Evolutionary conservation across 2,113 vertebrate genomes (phyloP).

Genomic region (Nycticorax nycticorax): DNA sequence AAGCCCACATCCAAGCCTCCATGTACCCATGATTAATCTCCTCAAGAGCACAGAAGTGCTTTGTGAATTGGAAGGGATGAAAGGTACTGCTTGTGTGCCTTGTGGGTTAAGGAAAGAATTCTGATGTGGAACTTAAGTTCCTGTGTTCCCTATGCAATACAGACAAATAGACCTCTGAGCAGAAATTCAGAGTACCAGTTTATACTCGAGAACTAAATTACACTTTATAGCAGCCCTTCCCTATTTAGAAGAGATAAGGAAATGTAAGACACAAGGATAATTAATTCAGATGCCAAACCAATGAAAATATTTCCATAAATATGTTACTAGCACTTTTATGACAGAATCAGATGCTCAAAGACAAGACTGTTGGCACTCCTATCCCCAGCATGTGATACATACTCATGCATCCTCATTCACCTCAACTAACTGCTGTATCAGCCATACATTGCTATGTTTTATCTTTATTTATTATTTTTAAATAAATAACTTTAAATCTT

Average conservation of each 20-base stretch:
- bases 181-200: neutral
- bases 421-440: neutral
- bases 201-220: neutral
- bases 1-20: neutral
- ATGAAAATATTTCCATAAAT: neutral
- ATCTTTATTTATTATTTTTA: neutral
- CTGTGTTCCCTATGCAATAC: neutral
- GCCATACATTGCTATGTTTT: neutral
- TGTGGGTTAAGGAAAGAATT: neutral
- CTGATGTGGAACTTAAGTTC: neutral
- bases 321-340: neutral
- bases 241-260: neutral
- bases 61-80: neutral
- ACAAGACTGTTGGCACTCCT: neutral
- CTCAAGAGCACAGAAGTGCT: neutral
- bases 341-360: neutral
- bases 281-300: neutral
- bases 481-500: neutral
- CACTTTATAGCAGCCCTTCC: neutral
- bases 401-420: neutral
- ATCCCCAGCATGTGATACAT: accelerated
- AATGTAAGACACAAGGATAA: neutral
- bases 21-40: neutral
- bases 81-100: neutral
- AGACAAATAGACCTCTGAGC: neutral